Conservation (phyloP, 37 sponge, comb jelly and placozoan genomes). For the Halichondria panicea region DNA sequence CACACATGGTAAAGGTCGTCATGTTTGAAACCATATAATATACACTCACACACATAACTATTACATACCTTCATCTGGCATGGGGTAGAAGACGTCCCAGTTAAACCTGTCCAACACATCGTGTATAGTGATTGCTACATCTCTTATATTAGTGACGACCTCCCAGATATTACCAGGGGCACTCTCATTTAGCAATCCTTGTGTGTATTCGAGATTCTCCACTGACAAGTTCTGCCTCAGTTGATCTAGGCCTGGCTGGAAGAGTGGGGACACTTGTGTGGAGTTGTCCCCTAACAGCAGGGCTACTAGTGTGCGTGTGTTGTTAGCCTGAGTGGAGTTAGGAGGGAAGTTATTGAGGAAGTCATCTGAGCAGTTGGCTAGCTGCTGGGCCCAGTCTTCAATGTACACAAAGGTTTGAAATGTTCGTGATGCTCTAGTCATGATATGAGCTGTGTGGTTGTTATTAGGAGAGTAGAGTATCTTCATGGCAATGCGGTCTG, state of each 20-base stretch:
- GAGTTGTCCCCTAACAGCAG: too few relatives aligned
- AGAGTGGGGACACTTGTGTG: neutral
- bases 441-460: conserved; percentile 28
- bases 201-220: conserved; percentile 1
- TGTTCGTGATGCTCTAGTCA: conserved; percentile 63
- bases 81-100: conserved; percentile 70
- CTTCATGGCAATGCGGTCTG: conserved; percentile 46
- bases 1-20: neutral
- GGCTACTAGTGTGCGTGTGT: neutral
- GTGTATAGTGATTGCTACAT: neutral
- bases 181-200: conserved; percentile 29
- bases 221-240: neutral
- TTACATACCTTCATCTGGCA: conserved; percentile 23
- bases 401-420: conserved; percentile 35
- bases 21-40: conserved; percentile 41
- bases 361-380: conserved; percentile 45
- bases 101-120: conserved; percentile 21
- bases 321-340: conserved; percentile 1
- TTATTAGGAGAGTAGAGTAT: conserved; percentile 65
- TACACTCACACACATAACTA: conserved; percentile 15
- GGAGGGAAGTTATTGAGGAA: conserved; percentile 40
- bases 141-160: neutral
- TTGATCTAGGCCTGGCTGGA: neutral
- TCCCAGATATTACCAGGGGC: conserved; percentile 58
- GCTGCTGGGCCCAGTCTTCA: conserved; percentile 1